These are phyloP conservation scores for Actinemys pallida DNA, from an alignment of 2,113 vertebrate genomes.

Conservation along the genomic window DNA sequence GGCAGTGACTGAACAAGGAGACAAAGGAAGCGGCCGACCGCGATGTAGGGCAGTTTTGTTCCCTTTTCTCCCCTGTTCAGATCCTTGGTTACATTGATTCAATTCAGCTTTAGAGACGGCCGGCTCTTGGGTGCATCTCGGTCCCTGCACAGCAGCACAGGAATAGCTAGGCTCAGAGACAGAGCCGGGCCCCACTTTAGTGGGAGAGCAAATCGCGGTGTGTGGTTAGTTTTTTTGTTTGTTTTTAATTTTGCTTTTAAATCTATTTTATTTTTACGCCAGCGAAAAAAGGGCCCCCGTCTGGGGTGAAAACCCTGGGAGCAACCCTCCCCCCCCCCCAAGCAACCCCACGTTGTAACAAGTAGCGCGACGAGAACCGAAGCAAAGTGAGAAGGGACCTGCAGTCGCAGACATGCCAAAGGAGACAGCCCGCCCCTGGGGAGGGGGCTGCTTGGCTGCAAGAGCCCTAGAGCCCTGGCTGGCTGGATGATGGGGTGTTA, in stretches of 20 bases:
- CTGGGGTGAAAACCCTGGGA: background rate
- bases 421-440: background rate
- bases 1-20: slow-evolving; percentile 71
- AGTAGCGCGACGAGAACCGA: background rate
- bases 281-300: background rate
- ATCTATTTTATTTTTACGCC: fast-evolving
- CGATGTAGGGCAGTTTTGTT: slow-evolving; percentile 81
- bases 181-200: slow-evolving; percentile 12
- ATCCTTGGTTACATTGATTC: slow-evolving; percentile 53
- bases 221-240: background rate
- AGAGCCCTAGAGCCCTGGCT: background rate
- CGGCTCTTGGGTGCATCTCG: background rate
- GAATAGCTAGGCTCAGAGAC: background rate
- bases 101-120: slow-evolving; percentile 53
- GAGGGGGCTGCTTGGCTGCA: background rate
- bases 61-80: slow-evolving; percentile 13
- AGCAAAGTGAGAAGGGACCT: background rate
- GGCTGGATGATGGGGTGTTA: background rate
- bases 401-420: background rate
- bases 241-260: background rate
- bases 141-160: background rate
- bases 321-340: too few relatives aligned
- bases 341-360: background rate
- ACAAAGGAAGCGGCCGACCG: slow-evolving; percentile 90
- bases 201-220: background rate